phyloP scores from a whole-genome alignment of 2,888 invertebrate genomes.

The Oligia strigilis region DNA sequence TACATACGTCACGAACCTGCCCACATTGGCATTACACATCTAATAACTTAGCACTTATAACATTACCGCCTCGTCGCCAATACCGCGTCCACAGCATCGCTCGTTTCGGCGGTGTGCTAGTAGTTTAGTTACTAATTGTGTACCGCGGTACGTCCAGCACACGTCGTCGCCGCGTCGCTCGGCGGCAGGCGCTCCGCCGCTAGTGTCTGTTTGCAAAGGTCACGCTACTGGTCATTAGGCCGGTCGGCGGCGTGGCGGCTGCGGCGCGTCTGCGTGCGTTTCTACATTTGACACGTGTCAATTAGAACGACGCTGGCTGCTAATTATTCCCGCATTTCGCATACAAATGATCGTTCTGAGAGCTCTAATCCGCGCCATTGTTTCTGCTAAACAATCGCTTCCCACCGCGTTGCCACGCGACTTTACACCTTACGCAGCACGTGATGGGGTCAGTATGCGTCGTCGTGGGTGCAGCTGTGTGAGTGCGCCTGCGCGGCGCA shows the following conservation, averaged over 20 bases:
- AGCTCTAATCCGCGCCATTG: constrained; percentile 71
- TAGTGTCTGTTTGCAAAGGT: constrained; percentile 53
- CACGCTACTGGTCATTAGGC: neutral
- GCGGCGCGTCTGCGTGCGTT: neutral
- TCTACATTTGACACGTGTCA: constrained; percentile 61
- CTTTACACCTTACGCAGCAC: constrained; percentile 14
- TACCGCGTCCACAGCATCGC: neutral
- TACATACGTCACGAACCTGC: neutral
- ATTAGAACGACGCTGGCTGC: constrained; percentile 47
- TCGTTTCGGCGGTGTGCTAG: neutral
- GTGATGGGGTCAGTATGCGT: constrained; percentile 1
- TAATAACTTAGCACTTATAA: neutral
- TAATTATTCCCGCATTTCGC: constrained; percentile 65
- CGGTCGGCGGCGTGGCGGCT: neutral
- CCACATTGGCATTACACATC: neutral
- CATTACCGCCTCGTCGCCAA: too few relatives aligned
- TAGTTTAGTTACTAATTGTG: too few relatives aligned
- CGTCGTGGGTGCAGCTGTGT: neutral
- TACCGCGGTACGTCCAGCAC: neutral
- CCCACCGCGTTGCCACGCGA: constrained; percentile 43
- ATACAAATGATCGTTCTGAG: constrained; percentile 66
- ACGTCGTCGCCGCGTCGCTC: neutral
- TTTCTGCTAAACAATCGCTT: constrained; percentile 69
- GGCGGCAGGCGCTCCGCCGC: neutral
- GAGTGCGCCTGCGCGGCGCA: constrained; percentile 38